These are phyloP conservation scores for Quadroppia sp. DNA, from an alignment of 2,888 invertebrate species.

Conservation along the genomic window DNA sequence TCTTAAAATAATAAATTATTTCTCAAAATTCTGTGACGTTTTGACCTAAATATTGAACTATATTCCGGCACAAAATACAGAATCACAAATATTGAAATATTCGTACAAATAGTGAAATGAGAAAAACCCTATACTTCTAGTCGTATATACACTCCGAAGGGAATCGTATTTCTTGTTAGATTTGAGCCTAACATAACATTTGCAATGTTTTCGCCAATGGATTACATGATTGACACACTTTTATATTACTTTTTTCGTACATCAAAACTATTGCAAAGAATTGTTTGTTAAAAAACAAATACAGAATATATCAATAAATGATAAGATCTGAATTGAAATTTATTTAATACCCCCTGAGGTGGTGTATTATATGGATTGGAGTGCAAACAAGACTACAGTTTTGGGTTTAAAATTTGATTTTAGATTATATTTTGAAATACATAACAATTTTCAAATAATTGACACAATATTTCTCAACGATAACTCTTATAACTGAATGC, in stretches of 20 bases:
- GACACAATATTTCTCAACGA: too few species aligned
- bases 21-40: conserved; percentile 8
- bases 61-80: background rate
- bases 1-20: conserved; percentile 8
- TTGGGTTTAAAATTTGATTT: too few species aligned
- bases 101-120: too few species aligned
- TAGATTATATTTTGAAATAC: too few species aligned
- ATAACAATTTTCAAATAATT: too few species aligned
- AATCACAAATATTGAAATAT: too few species aligned
- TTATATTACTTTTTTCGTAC: background rate
- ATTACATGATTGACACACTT: conserved; percentile 16
- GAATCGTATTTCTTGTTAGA: background rate
- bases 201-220: conserved; percentile 4
- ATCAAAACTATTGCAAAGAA: background rate
- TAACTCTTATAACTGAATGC: too few species aligned
- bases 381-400: too few species aligned
- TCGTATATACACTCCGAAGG: background rate
- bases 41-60: background rate
- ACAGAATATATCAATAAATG: background rate
- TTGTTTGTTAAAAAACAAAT: conserved; percentile 2
- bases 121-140: background rate
- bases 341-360: background rate
- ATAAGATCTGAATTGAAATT: background rate
- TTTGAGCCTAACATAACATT: background rate
- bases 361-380: too few species aligned